These are phyloP conservation scores for Alaudala cheleensis DNA, from an alignment of 2,113 vertebrate species.

Conservation along the genomic window DNA sequence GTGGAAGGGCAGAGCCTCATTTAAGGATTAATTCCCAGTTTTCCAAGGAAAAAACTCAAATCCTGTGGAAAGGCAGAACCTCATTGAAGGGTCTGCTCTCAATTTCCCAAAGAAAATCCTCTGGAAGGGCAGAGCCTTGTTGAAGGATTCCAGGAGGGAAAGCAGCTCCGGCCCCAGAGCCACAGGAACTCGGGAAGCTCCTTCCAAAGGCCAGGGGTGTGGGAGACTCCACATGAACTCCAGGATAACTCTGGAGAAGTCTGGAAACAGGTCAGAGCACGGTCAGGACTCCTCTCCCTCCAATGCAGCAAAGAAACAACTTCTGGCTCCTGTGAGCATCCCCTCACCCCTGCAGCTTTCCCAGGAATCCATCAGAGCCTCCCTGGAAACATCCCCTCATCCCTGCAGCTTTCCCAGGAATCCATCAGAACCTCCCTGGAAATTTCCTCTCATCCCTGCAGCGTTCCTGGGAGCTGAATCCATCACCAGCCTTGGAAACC, in stretches of 20 bases:
- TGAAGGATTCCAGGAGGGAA: neutral
- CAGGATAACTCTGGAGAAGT: no score
- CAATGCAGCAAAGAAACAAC: neutral
- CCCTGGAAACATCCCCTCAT: neutral
- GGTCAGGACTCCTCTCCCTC: neutral
- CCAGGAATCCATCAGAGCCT: no score
- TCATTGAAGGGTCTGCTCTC: no score
- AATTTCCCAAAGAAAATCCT: neutral
- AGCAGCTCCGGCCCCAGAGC: neutral
- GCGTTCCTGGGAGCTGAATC: neutral
- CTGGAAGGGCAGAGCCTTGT: neutral
- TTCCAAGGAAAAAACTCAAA: no score
- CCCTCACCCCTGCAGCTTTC: neutral
- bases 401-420: neutral
- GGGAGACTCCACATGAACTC: neutral
- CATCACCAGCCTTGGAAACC: neutral
- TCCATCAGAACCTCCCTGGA: no score
- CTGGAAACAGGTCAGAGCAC: neutral
- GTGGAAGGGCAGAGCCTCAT: neutral
- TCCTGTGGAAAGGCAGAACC: neutral
- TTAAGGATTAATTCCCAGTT: neutral
- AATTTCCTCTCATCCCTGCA: neutral
- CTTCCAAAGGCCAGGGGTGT: neutral
- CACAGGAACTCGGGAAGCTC: accelerated
- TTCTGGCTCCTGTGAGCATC: neutral